Base-by-base conservation (phyloP, 2,113 vertebrate genomes). In the Epinephelus lanceolatus region DNA sequence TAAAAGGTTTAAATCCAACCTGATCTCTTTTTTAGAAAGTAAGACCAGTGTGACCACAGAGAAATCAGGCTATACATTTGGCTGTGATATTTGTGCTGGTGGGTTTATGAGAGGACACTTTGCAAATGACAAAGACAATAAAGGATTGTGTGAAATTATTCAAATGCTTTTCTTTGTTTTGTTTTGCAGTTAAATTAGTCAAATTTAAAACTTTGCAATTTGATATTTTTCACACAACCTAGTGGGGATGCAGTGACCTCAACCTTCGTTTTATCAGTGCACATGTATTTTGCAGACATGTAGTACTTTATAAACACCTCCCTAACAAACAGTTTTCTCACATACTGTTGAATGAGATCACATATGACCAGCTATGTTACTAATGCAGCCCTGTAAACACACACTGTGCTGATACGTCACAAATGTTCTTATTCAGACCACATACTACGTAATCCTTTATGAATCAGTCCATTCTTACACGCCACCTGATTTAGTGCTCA, bases 371-470 rank as follows among this genome's bases (percentile, higher is more conserved):
- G 47, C 8, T 51, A 55, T 30, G 40, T 25, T 7, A 71, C 23
- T 15, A 19, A 25, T 37, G 3, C 49, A 30, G 15, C 25, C 14
- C 61, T 62, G 52, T 65, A 40, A 53, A 65, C 33, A 62, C 47
- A 71, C 13, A 63, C 63, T 13, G 0, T 56, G 8, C 45, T 60
- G 19, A 47, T 60, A 42, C 21, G 27, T 81, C 59, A 71, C 33
- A 37, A 69, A 84, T 52, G 49, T 66, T 77, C n/a, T 53, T 47
- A 63, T 78, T 25, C 18, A 72, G 45, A 83, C 62, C 56, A 23
- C 23, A 18, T 12, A 63, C 62, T 67, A 63, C 21, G 42, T 49
- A 21, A 60, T 62, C 52, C 56, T 42, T 53, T 18, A 65, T 62
- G 72, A 75, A 23, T 84, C 75, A 77, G 18, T 21, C 30, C 47